Evolutionary conservation across 2,113 vertebrate species (phyloP).

Genomic region (Microtus pennsylvanicus): DNA sequence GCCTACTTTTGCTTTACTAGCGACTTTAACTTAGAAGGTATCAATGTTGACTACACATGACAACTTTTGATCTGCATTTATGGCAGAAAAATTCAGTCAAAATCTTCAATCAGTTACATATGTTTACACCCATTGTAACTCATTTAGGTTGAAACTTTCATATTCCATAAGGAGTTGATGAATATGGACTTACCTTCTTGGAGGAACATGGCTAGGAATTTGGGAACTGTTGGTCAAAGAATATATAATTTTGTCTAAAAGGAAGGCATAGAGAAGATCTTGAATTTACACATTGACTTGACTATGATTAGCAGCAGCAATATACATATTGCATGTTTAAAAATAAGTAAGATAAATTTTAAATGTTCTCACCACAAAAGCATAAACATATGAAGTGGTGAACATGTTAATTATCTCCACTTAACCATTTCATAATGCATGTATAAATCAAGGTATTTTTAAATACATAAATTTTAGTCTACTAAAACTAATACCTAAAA

Average conservation of each 20-base stretch:
- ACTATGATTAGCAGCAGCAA: background rate
- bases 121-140: background rate
- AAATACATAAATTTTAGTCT: background rate
- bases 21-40: background rate
- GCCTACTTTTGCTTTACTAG: background rate
- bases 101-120: background rate
- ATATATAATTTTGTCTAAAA: background rate
- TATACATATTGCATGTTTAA: background rate
- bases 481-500: background rate
- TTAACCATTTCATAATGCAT: background rate
- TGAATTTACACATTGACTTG: background rate
- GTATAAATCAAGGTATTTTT: background rate
- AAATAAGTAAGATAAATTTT: background rate
- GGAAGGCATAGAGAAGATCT: background rate
- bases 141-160: background rate
- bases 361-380: background rate
- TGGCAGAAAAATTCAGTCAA: background rate
- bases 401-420: background rate
- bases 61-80: conserved; percentile 7
- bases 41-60: background rate
- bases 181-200: conserved; percentile 6
- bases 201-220: background rate
- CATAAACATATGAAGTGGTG: background rate
- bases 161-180: background rate
- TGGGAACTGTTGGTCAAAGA: background rate